These are phyloP conservation scores for Myopa testacea DNA, from an alignment of 2,888 invertebrate genomes.

Conservation along the genomic window DNA sequence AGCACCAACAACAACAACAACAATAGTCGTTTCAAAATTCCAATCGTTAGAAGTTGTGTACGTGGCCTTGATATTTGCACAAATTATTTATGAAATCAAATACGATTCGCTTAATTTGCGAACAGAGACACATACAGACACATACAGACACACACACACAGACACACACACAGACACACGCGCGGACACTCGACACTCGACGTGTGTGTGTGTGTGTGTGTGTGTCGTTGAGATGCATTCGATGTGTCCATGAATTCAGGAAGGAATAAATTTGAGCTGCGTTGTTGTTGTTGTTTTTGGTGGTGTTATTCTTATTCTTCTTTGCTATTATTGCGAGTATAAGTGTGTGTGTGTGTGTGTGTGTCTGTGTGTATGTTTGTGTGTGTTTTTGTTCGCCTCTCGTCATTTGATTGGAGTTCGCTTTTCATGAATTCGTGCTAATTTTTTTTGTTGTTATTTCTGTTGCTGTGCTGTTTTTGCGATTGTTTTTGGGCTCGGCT, in stretches of 20 bases:
- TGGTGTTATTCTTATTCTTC: neutral
- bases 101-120: conserved; percentile 41
- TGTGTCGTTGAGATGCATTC: too few species aligned
- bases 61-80: conserved; percentile 47
- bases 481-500: neutral
- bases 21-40: conserved; percentile 27
- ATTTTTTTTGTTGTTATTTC: conserved; percentile 9
- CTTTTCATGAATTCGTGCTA: conserved; percentile 16
- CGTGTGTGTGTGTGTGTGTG: neutral
- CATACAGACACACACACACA: conserved; percentile 2
- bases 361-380: conserved; percentile 13
- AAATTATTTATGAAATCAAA: conserved; percentile 47
- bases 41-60: conserved; percentile 7
- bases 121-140: conserved; percentile 1
- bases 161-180: neutral
- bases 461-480: neutral
- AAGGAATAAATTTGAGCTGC: conserved; percentile 34
- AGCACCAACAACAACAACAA: conserved; percentile 27
- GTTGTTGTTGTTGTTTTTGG: neutral
- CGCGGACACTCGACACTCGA: neutral
- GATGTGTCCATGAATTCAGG: conserved; percentile 35
- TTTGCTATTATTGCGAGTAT: too few species aligned
- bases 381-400: conserved; percentile 3
- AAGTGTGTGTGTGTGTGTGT: too few species aligned
- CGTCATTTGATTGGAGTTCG: conserved; percentile 11